Evolutionary conservation across 2,797 vertebrate genomes (phyloP).

Genomic region (Scarus forsteni): DNA sequence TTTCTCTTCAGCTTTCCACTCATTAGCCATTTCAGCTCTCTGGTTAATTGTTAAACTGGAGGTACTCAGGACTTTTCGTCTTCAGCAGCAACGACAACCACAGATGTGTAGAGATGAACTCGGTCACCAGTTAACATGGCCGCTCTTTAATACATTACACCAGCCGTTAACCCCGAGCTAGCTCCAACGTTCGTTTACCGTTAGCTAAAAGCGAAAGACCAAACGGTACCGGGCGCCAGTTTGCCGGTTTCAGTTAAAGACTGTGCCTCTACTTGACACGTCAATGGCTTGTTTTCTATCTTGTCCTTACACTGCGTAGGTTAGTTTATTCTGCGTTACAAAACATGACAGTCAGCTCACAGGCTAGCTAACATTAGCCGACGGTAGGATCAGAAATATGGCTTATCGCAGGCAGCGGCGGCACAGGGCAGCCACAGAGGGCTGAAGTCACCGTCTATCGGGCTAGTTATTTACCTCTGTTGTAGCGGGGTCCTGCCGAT

Average conservation of each 20-base stretch:
- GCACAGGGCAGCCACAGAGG: neutral
- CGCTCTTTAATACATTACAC: no score
- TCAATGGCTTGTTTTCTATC: neutral
- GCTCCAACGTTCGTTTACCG: conserved; percentile 42
- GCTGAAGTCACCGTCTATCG: neutral
- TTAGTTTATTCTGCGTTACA: conserved; percentile 9
- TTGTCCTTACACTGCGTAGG: neutral
- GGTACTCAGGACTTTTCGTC: no score
- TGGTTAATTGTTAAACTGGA: no score
- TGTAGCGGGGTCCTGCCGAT: conserved; percentile 43
- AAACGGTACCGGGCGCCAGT: neutral
- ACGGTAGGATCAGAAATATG: conserved; percentile 13
- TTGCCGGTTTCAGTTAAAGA: neutral
- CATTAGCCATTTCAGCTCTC: no score
- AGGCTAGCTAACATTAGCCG: conserved; percentile 73
- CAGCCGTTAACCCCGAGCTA: conserved; percentile 50
- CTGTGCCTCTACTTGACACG: neutral
- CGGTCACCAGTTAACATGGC: no score
- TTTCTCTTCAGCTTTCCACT: no score
- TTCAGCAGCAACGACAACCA: no score
- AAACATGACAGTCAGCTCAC: conserved; percentile 37
- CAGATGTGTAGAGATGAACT: no score
- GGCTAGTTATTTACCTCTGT: conserved; percentile 55
- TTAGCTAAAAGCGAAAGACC: conserved; percentile 27
- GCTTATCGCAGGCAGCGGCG: conserved; percentile 7